These are phyloP conservation scores for Gymnocheta viridis DNA, from an alignment of 2,888 invertebrate genomes.

Conservation along the genomic window DNA sequence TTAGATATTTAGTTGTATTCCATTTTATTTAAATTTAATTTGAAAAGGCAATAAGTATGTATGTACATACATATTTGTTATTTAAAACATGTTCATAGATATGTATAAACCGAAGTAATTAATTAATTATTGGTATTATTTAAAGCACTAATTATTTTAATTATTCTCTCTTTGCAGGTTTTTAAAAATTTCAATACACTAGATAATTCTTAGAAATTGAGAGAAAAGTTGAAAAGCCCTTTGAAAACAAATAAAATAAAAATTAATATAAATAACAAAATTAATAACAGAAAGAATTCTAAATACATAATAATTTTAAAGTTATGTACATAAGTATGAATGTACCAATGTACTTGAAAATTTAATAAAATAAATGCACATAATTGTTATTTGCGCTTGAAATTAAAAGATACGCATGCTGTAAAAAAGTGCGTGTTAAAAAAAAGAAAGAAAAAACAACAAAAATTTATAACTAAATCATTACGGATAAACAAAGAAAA, in stretches of 20 bases:
- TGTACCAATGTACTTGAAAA: too few relatives aligned
- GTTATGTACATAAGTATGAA: too few relatives aligned
- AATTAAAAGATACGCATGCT: not conserved
- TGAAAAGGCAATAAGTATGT: too few relatives aligned
- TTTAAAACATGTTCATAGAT: not conserved
- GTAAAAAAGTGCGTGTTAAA: conserved; percentile 27
- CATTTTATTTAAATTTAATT: too few relatives aligned
- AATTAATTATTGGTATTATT: too few relatives aligned
- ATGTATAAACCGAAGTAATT: too few relatives aligned
- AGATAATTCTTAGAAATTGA: not conserved
- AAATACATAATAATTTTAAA: not conserved
- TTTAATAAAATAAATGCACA: not conserved
- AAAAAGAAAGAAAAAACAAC: conserved; percentile 8
- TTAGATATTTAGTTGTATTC: too few relatives aligned
- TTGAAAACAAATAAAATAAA: conserved; percentile 3
- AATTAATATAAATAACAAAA: not conserved
- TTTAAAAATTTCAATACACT: not conserved
- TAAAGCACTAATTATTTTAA: too few relatives aligned
- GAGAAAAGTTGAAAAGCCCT: not conserved
- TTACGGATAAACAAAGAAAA: not conserved
- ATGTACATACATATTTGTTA: not conserved
- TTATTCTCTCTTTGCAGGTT: conserved; percentile 23
- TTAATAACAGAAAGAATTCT: not conserved
- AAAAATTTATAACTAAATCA: not conserved
- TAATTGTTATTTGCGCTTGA: not conserved